Evolutionary conservation across 2,888 invertebrate species (phyloP).

Genomic region (Colletes collaris): DNA sequence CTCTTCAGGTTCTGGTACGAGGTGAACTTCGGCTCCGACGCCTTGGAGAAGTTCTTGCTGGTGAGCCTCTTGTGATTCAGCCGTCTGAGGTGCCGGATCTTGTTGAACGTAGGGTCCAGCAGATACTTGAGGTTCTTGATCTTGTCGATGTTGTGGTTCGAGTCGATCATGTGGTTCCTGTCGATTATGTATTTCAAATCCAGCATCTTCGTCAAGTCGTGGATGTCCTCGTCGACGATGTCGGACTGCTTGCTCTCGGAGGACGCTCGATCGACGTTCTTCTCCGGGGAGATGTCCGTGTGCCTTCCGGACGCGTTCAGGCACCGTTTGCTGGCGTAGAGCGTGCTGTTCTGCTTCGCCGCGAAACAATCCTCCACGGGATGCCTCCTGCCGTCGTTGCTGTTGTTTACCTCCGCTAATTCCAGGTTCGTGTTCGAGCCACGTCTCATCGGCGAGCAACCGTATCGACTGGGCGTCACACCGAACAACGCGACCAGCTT

Average conservation of each 20-base stretch:
- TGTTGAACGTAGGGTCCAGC: conserved; percentile 79
- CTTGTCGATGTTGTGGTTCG: conserved; percentile 80
- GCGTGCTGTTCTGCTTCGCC: conserved; percentile 70
- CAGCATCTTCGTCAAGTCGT: conserved; percentile 79
- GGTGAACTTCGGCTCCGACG: conserved; percentile 75
- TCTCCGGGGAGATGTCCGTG: conserved; percentile 77
- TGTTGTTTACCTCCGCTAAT: conserved; percentile 77
- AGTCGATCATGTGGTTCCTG: conserved; percentile 78
- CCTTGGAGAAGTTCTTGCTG: conserved; percentile 66
- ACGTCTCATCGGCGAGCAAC: conserved; percentile 77
- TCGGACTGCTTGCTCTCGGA: conserved; percentile 68
- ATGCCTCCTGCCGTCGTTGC: conserved; percentile 72
- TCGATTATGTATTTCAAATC: conserved; percentile 78
- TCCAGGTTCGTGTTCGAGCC: conserved; percentile 78
- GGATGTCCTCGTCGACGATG: conserved; percentile 77
- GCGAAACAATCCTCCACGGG: conserved; percentile 79
- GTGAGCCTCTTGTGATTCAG: conserved; percentile 74
- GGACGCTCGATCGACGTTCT: conserved; percentile 64
- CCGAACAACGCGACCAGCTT: conserved; percentile 83
- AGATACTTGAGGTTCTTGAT: conserved; percentile 78
- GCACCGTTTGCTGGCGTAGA: conserved; percentile 71
- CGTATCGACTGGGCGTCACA: conserved; percentile 77
- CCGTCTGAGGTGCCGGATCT: conserved; percentile 76
- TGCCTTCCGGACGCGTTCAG: conserved; percentile 71
- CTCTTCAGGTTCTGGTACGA: conserved; percentile 79